These are phyloP conservation scores for Huso huso DNA, from an alignment of 2,797 vertebrate genomes.

Conservation along the genomic window DNA sequence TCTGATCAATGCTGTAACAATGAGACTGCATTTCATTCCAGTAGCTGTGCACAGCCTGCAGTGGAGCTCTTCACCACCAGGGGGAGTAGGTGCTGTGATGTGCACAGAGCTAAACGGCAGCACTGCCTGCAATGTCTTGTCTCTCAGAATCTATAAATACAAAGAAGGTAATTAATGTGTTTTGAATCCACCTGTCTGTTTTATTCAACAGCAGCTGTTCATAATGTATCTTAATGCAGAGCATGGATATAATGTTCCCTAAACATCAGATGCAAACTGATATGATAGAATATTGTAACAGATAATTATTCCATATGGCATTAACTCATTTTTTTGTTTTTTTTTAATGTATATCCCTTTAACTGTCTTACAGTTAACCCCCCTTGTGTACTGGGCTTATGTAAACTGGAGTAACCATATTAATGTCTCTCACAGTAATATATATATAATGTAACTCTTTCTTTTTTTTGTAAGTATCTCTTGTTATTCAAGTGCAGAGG, in stretches of 20 bases:
- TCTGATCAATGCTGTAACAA: slow-evolving; percentile 46
- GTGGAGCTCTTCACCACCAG: slow-evolving; percentile 37
- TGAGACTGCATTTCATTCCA: background rate
- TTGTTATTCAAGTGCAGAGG: background rate
- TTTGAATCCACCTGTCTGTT: background rate
- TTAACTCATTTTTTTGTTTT: too few relatives aligned
- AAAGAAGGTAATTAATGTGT: background rate
- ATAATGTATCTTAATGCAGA: too few relatives aligned
- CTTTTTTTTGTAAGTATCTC: background rate
- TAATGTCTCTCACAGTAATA: background rate
- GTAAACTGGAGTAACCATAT: too few relatives aligned
- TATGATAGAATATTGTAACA: slow-evolving; percentile 6
- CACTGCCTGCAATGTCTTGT: background rate
- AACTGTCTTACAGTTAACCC: too few relatives aligned
- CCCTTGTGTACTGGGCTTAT: too few relatives aligned
- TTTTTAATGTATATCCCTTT: too few relatives aligned
- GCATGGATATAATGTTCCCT: slow-evolving; percentile 6
- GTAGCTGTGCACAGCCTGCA: slow-evolving; percentile 6
- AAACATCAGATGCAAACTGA: slow-evolving; percentile 4
- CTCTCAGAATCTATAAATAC: background rate
- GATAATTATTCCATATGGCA: slow-evolving; percentile 3
- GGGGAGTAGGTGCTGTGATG: slow-evolving; percentile 39
- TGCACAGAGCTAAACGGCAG: background rate
- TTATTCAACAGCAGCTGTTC: background rate
- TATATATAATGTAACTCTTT: background rate